phyloP scores from a whole-genome alignment of 2,797 vertebrate genomes.

The Macropus fuliginosus region DNA sequence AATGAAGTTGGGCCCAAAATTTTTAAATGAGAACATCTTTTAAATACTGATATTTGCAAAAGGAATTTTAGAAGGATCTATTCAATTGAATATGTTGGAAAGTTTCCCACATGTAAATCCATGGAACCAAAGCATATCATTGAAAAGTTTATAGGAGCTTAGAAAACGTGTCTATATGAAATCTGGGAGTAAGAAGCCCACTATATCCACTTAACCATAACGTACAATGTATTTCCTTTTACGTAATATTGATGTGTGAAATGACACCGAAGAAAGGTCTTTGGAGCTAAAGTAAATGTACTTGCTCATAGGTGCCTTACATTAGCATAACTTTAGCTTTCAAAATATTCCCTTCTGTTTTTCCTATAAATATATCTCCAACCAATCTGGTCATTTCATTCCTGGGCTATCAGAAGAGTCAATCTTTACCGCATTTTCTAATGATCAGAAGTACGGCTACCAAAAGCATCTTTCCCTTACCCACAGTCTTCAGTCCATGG shows the following conservation, averaged over 20 bases:
- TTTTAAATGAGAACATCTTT: neutral
- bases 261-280: neutral
- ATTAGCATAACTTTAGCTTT: neutral
- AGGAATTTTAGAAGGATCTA: neutral
- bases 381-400: neutral
- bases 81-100: neutral
- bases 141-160: neutral
- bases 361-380: neutral
- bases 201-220: neutral
- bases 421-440: neutral
- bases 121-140: neutral
- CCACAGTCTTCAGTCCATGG: neutral
- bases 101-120: neutral
- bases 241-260: neutral
- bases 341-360: neutral
- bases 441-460: constrained; percentile 21
- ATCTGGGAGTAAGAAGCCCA: neutral
- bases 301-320: neutral
- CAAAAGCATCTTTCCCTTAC: constrained; percentile 17
- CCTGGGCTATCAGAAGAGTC: constrained; percentile 1
- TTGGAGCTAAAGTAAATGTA: neutral
- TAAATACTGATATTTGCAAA: constrained; percentile 17
- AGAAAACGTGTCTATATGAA: neutral
- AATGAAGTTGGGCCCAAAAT: neutral
- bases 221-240: neutral